Percentiles rank a stretch among this genome's conserved stretches.
These are phyloP conservation scores for Rhegmatorhina hoffmannsi DNA, from an alignment of 2,113 vertebrate species.

Conservation along the genomic window DNA sequence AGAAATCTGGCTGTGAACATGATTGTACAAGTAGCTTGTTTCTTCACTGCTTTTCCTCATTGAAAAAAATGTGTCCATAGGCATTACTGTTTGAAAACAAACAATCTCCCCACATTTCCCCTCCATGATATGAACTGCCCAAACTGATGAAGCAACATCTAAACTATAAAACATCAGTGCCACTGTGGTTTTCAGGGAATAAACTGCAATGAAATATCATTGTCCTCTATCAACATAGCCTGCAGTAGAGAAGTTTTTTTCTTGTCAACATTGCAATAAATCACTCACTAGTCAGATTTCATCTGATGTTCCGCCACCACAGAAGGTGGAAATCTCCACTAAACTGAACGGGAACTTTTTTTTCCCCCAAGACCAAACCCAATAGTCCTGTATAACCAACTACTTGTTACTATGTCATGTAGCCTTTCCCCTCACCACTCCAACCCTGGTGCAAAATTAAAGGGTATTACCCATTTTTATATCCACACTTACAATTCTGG, in stretches of 20 bases:
- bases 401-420: fast-evolving
- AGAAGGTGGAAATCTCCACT: background rate
- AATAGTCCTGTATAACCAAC: background rate
- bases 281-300: constrained; percentile 22
- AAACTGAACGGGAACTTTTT: background rate
- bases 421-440: background rate
- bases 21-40: background rate
- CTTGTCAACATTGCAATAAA: constrained; percentile 16
- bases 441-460: background rate
- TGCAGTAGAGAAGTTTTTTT: background rate
- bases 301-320: background rate
- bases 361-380: background rate
- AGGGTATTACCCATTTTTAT: background rate
- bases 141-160: constrained; percentile 11
- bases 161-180: constrained; percentile 5
- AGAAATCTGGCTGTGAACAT: background rate
- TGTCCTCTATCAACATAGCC: background rate
- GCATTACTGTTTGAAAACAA: constrained; percentile 1
- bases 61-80: background rate
- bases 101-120: background rate
- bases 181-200: constrained; percentile 11
- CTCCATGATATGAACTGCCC: background rate
- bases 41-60: background rate
- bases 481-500: background rate
- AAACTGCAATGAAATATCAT: constrained; percentile 12